Percentiles rank a stretch among this genome's conserved stretches.
Conservation (phyloP, 2,888 invertebrate species). For the Cepaea hortensis region DNA sequence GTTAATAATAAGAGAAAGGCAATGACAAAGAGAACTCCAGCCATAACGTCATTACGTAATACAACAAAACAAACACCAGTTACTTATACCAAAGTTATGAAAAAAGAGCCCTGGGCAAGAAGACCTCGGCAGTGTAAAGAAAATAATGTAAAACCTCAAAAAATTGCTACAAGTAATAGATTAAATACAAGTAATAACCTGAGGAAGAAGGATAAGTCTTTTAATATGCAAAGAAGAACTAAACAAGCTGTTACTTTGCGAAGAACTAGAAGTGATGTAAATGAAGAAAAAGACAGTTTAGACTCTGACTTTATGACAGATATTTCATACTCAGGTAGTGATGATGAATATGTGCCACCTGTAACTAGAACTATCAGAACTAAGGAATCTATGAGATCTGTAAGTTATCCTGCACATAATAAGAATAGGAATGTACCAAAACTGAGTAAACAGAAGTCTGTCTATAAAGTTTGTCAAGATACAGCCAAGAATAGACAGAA, state of each 20-base stretch:
- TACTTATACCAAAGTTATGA: background rate
- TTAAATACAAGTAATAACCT: background rate
- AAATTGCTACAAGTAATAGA: background rate
- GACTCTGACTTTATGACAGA: slow-evolving; percentile 14
- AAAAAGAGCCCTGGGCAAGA: background rate
- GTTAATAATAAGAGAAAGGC: background rate
- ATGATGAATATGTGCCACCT: slow-evolving; percentile 40
- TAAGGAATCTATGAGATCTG: background rate
- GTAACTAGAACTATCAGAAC: background rate
- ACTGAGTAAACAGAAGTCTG: too few species aligned
- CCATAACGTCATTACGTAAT: background rate
- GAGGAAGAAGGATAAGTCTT: background rate
- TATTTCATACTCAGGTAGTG: slow-evolving; percentile 26
- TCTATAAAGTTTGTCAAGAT: too few species aligned
- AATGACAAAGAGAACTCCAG: background rate
- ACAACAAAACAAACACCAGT: background rate
- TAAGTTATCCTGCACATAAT: background rate
- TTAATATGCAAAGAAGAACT: background rate
- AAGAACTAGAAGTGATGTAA: slow-evolving; percentile 4
- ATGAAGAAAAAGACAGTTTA: background rate
- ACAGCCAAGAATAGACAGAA: background rate
- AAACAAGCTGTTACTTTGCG: background rate
- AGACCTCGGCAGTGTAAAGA: background rate
- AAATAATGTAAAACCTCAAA: background rate
- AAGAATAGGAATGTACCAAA: too few species aligned